Evolutionary conservation across 2,797 vertebrate species (phyloP).

Genomic region (Anomalospiza imberbis): DNA sequence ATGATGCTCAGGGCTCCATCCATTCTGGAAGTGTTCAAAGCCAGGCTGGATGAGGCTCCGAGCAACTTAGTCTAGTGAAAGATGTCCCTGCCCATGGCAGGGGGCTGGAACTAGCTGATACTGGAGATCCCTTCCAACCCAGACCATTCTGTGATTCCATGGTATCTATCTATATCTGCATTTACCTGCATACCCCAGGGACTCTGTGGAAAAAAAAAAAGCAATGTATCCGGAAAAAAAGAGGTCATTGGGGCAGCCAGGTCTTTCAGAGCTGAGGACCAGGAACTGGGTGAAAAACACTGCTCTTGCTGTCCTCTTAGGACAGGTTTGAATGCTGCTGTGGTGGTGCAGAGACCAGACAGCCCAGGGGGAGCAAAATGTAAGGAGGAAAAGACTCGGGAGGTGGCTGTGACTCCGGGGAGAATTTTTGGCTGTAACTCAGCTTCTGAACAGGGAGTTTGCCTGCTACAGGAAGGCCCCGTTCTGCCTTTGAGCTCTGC

Average conservation of each 20-base stretch:
- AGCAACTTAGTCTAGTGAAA: not conserved
- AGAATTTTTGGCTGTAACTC: not conserved
- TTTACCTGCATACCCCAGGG: not conserved
- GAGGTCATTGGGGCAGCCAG: not conserved
- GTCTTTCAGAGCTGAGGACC: not conserved
- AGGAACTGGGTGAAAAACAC: fast-evolving
- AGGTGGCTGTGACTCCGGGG: fast-evolving
- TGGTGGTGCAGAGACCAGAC: not conserved
- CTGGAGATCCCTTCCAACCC: not conserved
- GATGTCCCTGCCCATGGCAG: not conserved
- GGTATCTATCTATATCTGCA: not conserved
- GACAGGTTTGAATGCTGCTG: not conserved
- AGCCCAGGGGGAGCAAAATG: not conserved
- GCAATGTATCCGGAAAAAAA: not conserved
- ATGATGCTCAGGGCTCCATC: not conserved
- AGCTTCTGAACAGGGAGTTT: not conserved
- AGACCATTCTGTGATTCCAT: not conserved
- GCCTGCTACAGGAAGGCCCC: not conserved
- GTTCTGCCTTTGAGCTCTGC: not conserved
- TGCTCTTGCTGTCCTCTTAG: not conserved
- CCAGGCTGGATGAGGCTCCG: not conserved
- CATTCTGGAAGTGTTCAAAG: not conserved
- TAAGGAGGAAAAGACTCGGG: not conserved
- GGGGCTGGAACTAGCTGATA: not conserved
- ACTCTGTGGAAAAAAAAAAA: not conserved